These are phyloP conservation scores for Miichthys miiuy DNA, from an alignment of 2,797 vertebrate species.

Conservation along the genomic window DNA sequence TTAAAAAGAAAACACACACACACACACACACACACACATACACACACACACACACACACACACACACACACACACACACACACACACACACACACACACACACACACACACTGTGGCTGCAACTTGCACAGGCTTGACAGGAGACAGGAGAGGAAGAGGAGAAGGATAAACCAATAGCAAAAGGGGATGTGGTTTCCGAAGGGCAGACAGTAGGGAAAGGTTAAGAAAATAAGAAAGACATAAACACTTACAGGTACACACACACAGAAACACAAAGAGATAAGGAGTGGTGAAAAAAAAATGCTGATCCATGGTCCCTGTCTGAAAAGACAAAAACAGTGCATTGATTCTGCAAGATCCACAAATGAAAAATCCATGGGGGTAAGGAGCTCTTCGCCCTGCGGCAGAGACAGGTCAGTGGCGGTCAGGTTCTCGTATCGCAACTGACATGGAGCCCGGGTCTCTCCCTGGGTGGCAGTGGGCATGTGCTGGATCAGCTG, in stretches of 20 bases:
- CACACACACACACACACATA: background rate
- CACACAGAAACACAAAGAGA: constrained; percentile 41
- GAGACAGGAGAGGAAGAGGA: constrained; percentile 15
- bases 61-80: background rate
- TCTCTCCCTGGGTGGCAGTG: constrained; percentile 55
- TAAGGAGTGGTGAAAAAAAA: constrained; percentile 72
- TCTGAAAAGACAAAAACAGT: constrained; percentile 82
- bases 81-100: background rate
- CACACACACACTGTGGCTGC: constrained; percentile 5
- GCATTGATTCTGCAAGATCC: constrained; percentile 86
- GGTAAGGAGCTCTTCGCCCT: constrained; percentile 77
- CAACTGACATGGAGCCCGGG: constrained; percentile 62
- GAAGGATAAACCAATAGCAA: constrained; percentile 30
- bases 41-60: constrained; percentile 8
- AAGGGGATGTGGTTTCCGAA: constrained; percentile 72
- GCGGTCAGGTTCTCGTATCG: constrained; percentile 73
- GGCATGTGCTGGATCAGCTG: constrained; percentile 52
- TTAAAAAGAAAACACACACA: constrained; percentile 29
- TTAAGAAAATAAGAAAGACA: constrained; percentile 76
- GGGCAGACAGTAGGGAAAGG: constrained; percentile 72
- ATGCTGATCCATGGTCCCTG: constrained; percentile 81
- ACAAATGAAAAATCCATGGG: constrained; percentile 89
- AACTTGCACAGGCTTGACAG: background rate
- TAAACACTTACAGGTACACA: constrained; percentile 36
- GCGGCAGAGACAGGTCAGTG: constrained; percentile 74